Evolutionary conservation across 1,140 invertebrate genomes (phyloP).

Genomic region (Trypoxylus dichotomus): DNA sequence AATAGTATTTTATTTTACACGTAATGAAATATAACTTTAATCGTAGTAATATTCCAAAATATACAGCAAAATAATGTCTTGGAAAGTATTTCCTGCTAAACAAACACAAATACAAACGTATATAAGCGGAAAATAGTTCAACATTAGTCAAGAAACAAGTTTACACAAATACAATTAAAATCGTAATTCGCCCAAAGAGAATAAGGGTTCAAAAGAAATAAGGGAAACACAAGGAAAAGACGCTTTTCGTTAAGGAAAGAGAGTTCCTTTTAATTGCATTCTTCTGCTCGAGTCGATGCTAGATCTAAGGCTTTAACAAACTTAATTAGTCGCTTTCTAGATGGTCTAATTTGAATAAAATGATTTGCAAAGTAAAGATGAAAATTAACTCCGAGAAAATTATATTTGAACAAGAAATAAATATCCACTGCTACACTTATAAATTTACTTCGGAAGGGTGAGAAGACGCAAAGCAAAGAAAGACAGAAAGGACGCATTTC

Average conservation of each 20-base stretch:
- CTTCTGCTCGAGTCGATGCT: not conserved
- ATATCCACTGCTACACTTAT: not conserved
- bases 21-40: too few relatives aligned
- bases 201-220: not conserved
- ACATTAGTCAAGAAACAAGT: not conserved
- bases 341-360: slow-evolving; percentile 8
- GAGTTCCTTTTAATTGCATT: not conserved
- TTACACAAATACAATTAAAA: not conserved
- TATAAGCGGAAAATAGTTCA: too few relatives aligned
- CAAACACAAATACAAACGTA: too few relatives aligned
- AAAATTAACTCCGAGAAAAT: not conserved
- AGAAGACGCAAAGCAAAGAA: not conserved
- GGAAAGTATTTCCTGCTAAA: too few relatives aligned
- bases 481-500: not conserved
- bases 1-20: too few relatives aligned
- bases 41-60: too few relatives aligned
- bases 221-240: not conserved
- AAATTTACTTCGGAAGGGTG: not conserved
- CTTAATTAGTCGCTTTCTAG: slow-evolving; percentile 2
- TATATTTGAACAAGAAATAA: slow-evolving; percentile 8
- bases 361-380: not conserved
- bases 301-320: not conserved
- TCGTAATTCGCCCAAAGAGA: not conserved
- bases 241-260: not conserved
- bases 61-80: too few relatives aligned